A percentile compares a stretch with the other conserved stretches of the same genome.
Conservation (phyloP, 2,888 invertebrate genomes). For the Epirrita christyi region DNA sequence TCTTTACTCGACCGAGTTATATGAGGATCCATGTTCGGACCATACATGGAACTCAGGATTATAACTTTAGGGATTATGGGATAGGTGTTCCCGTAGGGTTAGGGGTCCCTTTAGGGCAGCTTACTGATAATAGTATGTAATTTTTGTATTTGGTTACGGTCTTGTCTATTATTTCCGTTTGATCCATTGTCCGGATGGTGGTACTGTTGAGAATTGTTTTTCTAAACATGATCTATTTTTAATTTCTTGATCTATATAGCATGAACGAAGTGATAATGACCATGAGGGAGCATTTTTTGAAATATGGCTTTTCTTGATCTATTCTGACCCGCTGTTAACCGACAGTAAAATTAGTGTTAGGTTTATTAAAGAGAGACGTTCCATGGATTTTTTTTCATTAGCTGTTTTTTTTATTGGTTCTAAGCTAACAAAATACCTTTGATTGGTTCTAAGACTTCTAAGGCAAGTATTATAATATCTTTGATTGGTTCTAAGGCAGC, state of each 20-base stretch:
- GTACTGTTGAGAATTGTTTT: background rate
- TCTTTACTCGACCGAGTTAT: constrained; percentile 74
- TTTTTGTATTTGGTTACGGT: background rate
- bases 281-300: background rate
- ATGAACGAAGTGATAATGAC: background rate
- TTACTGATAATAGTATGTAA: constrained; percentile 10
- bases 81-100: constrained; percentile 32
- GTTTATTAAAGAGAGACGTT: too few species aligned
- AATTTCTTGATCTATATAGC: background rate
- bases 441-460: too few species aligned
- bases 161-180: background rate
- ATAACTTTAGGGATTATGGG: constrained; percentile 59
- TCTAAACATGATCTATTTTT: background rate
- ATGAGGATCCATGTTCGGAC: constrained; percentile 72
- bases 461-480: too few species aligned
- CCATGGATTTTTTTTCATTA: too few species aligned
- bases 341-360: too few species aligned
- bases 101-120: constrained; percentile 16
- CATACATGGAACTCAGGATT: constrained; percentile 74
- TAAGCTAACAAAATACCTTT: too few species aligned
- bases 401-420: too few species aligned
- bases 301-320: background rate
- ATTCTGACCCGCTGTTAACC: background rate
- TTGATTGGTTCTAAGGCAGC: too few species aligned
- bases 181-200: background rate